phyloP scores from a whole-genome alignment of 2,113 vertebrate species.

The Anthoscopus minutus region DNA sequence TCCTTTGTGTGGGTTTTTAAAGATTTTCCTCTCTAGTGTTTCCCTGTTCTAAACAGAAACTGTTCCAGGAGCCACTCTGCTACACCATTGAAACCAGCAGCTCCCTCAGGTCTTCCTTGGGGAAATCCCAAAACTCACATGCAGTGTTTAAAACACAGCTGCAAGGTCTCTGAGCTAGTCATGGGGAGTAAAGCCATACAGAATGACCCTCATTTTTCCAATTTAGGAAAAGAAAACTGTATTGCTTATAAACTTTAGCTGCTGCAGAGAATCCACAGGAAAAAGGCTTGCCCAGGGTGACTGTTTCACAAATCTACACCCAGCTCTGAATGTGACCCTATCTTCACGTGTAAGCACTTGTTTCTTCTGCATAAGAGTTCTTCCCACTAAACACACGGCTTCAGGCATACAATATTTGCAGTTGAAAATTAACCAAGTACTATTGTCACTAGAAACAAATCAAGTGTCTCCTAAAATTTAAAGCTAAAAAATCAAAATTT shows the following conservation, averaged over 20 bases:
- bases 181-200: background rate
- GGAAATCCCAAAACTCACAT: background rate
- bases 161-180: background rate
- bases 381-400: background rate
- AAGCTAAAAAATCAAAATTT: background rate
- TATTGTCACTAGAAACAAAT: background rate
- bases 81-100: fast-evolving
- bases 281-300: background rate
- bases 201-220: background rate
- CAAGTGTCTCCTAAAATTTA: background rate
- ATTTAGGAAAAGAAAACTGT: background rate
- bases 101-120: background rate
- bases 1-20: background rate
- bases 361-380: background rate
- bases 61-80: background rate
- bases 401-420: background rate
- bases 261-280: background rate
- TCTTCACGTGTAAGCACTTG: background rate
- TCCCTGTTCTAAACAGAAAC: background rate
- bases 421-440: background rate
- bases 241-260: background rate
- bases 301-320: background rate
- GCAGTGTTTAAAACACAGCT: background rate
- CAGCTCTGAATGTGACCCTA: background rate
- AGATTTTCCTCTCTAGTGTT: background rate